Percentiles rank a stretch among this genome's conserved stretches.
Conservation (phyloP, 1,140 invertebrate species). For the Sipha flava region DNA sequence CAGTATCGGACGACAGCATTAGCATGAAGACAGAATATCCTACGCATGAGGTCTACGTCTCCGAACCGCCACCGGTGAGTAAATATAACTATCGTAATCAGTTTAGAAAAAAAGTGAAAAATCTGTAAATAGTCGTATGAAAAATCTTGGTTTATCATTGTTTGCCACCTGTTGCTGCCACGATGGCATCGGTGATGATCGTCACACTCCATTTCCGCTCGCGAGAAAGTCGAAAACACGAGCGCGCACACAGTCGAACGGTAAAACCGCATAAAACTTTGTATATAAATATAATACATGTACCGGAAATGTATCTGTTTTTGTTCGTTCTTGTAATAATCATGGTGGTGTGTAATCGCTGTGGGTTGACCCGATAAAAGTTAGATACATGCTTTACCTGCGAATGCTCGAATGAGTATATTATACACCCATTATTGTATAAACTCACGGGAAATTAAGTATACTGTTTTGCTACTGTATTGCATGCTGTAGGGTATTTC, state of each 20-base stretch:
- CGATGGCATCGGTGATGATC: background rate
- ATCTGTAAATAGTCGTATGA: no score
- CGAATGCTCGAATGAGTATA: no score
- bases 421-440: no score
- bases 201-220: slow-evolving; percentile 20
- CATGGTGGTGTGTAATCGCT: no score
- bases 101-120: no score
- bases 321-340: background rate
- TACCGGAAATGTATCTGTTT: background rate
- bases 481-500: no score
- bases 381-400: no score
- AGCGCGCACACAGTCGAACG: background rate
- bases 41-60: slow-evolving; percentile 37
- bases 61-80: slow-evolving; percentile 39
- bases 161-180: background rate
- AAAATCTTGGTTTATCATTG: background rate
- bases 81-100: background rate
- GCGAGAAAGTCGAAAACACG: background rate
- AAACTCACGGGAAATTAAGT: no score
- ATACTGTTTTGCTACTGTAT: no score
- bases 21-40: slow-evolving; percentile 38
- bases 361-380: no score
- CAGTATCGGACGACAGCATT: slow-evolving; percentile 26
- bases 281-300: no score
- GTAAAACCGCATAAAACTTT: background rate